Evolutionary conservation across 1,140 invertebrate species (phyloP).

Genomic region (Caenorhabditis tropicalis): DNA sequence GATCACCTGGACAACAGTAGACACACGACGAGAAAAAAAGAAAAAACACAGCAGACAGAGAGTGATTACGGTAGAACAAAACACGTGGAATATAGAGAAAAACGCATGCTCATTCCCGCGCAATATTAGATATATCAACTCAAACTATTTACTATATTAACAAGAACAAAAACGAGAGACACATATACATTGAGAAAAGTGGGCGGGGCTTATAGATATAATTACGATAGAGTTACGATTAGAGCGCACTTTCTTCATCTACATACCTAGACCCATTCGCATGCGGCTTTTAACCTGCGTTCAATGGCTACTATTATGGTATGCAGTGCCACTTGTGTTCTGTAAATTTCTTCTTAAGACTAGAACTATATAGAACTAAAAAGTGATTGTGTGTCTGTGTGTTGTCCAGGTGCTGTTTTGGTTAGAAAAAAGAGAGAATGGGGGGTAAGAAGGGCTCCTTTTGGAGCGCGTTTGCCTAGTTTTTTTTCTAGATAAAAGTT

Average conservation of each 20-base stretch:
- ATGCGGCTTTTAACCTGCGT: constrained; percentile 37
- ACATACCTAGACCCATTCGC: constrained; percentile 37
- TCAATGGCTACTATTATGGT: constrained; percentile 35
- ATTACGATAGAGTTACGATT: too few relatives aligned
- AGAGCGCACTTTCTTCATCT: neutral
- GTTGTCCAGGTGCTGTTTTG: constrained; percentile 4
- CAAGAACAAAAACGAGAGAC: too few relatives aligned
- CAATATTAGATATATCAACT: too few relatives aligned
- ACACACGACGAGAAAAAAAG: neutral
- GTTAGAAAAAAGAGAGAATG: neutral
- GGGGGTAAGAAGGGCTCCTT: neutral
- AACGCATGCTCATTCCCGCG: too few relatives aligned
- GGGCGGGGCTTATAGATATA: too few relatives aligned
- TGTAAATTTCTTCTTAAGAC: neutral
- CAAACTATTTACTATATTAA: too few relatives aligned
- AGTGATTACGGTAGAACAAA: too few relatives aligned
- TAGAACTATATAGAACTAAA: neutral
- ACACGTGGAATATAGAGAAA: too few relatives aligned
- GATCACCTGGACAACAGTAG: constrained; percentile 1
- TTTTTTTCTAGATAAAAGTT: neutral
- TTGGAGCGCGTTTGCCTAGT: too few relatives aligned
- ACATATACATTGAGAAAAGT: too few relatives aligned
- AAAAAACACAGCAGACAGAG: too few relatives aligned
- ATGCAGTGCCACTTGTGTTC: neutral
- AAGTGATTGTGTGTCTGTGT: neutral